A percentile compares a stretch with the other conserved stretches of the same genome.
Evolutionary conservation across 2,888 invertebrate species (phyloP).

Genomic region (Andrena bicolor): DNA sequence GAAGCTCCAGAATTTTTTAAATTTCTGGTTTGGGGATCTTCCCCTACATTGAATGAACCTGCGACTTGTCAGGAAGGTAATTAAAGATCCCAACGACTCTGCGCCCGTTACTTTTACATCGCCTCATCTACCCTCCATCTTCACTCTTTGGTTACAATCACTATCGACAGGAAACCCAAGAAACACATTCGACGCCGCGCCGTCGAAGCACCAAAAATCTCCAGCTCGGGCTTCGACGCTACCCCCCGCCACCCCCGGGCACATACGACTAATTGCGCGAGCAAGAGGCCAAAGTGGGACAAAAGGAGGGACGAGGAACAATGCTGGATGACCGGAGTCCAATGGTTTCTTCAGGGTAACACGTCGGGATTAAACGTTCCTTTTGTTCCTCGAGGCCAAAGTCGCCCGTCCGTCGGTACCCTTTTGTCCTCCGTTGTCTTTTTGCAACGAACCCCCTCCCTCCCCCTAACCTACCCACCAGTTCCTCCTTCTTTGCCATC

Average conservation of each 20-base stretch:
- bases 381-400: slow-evolving; percentile 71
- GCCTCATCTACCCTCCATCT: background rate
- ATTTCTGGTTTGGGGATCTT: too few relatives aligned
- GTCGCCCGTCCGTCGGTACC: slow-evolving; percentile 73
- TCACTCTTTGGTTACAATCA: background rate
- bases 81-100: too few relatives aligned
- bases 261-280: slow-evolving; percentile 64
- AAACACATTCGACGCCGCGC: background rate
- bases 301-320: slow-evolving; percentile 66
- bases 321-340: slow-evolving; percentile 68
- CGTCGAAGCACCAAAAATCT: slow-evolving; percentile 31
- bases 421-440: slow-evolving; percentile 74
- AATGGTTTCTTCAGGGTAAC: slow-evolving; percentile 73
- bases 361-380: slow-evolving; percentile 75
- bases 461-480: slow-evolving; percentile 13
- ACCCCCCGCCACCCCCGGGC: background rate
- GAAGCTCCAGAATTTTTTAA: too few relatives aligned
- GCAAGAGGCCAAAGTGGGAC: slow-evolving; percentile 62
- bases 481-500: slow-evolving; percentile 46
- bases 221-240: background rate
- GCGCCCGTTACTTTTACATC: too few relatives aligned
- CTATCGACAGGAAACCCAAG: too few relatives aligned
- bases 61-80: too few relatives aligned
- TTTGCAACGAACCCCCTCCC: slow-evolving; percentile 67
- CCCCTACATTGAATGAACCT: too few relatives aligned